Conservation (phyloP, 2,113 vertebrate genomes). For the Podarcis cretensis region DNA sequence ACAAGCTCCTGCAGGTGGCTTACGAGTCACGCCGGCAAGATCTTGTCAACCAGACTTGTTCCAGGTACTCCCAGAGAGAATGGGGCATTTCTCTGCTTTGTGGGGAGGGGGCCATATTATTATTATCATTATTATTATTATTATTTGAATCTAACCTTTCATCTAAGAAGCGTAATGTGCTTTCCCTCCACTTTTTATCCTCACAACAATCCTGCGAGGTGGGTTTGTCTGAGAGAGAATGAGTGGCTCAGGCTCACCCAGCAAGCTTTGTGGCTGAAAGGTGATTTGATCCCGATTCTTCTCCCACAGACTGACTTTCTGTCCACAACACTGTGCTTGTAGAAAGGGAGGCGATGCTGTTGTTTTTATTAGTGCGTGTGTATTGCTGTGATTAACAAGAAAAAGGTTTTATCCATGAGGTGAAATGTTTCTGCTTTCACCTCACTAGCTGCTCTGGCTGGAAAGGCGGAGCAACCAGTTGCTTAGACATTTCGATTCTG, state of each 20-base stretch:
- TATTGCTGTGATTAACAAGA: too few relatives aligned
- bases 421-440: too few relatives aligned
- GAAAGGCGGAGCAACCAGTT: too few relatives aligned
- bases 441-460: too few relatives aligned
- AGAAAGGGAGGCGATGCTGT: not conserved
- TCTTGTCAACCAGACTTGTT: conserved; percentile 86
- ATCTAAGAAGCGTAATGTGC: not conserved
- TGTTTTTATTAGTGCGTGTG: too few relatives aligned
- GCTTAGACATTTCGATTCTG: too few relatives aligned
- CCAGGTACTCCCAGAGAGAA: conserved; percentile 78
- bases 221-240: not conserved
- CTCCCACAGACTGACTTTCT: not conserved
- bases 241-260: not conserved
- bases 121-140: not conserved
- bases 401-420: too few relatives aligned
- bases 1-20: conserved; percentile 84
- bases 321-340: not conserved
- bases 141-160: not conserved
- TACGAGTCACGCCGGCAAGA: conserved; percentile 84
- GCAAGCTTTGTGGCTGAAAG: not conserved
- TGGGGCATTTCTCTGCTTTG: not conserved
- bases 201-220: not conserved
- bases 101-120: not conserved
- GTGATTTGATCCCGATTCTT: not conserved
- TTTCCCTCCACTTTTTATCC: not conserved